phyloP scores from a whole-genome alignment of 2,888 invertebrate genomes.

The Eugnorisma glareosa region DNA sequence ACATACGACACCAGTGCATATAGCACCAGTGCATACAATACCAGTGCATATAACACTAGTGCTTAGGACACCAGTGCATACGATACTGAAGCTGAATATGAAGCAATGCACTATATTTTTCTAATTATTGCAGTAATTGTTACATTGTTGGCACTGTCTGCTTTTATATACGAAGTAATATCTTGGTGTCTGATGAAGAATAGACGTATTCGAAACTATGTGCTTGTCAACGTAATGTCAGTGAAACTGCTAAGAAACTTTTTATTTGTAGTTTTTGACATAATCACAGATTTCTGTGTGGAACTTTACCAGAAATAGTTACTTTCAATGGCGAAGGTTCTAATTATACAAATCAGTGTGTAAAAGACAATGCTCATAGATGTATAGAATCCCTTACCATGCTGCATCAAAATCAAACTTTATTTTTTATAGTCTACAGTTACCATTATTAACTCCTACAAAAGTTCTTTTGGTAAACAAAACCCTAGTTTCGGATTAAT shows the following conservation, averaged over 20 bases:
- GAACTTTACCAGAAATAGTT: background rate
- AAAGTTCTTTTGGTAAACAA: too few species aligned
- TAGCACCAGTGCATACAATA: background rate
- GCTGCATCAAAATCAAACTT: too few species aligned
- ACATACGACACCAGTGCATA: background rate
- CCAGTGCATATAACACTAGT: background rate
- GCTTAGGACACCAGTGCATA: background rate
- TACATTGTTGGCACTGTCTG: background rate
- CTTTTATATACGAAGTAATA: constrained; percentile 5
- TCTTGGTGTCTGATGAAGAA: constrained; percentile 15
- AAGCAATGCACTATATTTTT: background rate
- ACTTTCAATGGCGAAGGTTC: background rate
- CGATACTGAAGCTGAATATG: background rate
- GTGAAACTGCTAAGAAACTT: constrained; percentile 18
- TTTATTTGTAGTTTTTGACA: background rate
- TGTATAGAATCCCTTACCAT: too few species aligned
- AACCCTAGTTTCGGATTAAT: too few species aligned
- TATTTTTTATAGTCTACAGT: too few species aligned
- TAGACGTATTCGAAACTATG: constrained; percentile 12
- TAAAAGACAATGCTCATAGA: too few species aligned
- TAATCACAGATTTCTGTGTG: background rate
- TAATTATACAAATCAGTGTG: background rate
- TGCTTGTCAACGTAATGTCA: constrained; percentile 10
- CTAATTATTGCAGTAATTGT: background rate
- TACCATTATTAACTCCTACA: too few species aligned